phyloP scores from a whole-genome alignment of 2,888 invertebrate genomes.

The Pyrrhosoma nymphula region DNA sequence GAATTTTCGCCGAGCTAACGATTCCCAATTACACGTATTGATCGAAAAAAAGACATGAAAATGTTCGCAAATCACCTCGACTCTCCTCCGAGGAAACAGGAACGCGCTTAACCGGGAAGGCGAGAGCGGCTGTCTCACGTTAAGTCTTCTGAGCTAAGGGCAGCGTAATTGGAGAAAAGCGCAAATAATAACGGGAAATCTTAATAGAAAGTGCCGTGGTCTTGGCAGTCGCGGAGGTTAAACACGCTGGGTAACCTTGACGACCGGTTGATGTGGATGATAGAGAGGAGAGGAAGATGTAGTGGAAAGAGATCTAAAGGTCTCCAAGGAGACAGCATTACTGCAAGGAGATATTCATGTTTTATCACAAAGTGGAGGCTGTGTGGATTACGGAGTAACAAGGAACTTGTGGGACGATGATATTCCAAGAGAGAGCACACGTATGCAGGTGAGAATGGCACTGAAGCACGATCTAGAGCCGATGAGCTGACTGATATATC shows the following conservation, averaged over 20 bases:
- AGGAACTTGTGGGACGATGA: too few species aligned
- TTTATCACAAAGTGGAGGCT: too few species aligned
- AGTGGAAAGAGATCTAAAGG: not conserved
- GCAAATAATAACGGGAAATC: not conserved
- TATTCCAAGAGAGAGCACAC: too few species aligned
- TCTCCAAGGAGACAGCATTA: not conserved
- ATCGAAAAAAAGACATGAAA: not conserved
- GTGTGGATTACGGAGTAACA: too few species aligned
- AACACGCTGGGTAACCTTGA: not conserved
- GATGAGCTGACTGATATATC: too few species aligned
- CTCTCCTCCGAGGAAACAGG: too few species aligned
- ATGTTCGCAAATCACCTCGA: not conserved
- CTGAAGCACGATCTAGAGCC: too few species aligned
- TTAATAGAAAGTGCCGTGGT: not conserved
- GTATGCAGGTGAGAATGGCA: too few species aligned
- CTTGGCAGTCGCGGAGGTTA: slow-evolving; percentile 1
- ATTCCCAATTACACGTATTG: not conserved
- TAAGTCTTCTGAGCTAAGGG: too few species aligned
- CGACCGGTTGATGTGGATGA: not conserved
- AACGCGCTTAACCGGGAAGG: too few species aligned
- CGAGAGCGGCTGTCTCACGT: too few species aligned
- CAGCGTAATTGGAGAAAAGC: not conserved
- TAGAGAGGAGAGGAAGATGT: not conserved
- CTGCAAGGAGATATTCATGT: not conserved
- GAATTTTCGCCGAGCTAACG: not conserved